Percentiles rank a stretch among this genome's conserved stretches.
These are phyloP conservation scores for Trissoscelio sp. DNA, from an alignment of 2,888 invertebrate species.

Conservation along the genomic window DNA sequence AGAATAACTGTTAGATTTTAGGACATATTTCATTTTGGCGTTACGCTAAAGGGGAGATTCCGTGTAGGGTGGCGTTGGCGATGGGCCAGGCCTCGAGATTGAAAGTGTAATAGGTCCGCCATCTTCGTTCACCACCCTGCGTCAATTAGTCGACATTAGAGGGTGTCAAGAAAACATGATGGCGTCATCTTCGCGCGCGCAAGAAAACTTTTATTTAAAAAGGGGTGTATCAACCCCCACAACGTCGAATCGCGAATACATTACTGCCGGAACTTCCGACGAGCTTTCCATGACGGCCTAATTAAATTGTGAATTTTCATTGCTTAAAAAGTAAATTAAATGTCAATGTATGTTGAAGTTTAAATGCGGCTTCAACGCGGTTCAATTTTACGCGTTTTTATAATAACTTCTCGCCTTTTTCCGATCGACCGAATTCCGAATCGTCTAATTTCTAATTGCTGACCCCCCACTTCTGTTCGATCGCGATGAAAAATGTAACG, in stretches of 20 bases:
- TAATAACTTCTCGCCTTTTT: not conserved
- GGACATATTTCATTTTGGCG: slow-evolving; percentile 65
- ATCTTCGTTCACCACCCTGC: slow-evolving; percentile 81
- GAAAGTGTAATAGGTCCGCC: slow-evolving; percentile 82
- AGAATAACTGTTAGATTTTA: slow-evolving; percentile 65
- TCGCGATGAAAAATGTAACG: slow-evolving; percentile 7
- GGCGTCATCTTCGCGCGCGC: slow-evolving; percentile 72
- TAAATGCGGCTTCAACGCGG: not conserved
- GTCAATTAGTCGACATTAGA: slow-evolving; percentile 80
- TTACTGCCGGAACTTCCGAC: slow-evolving; percentile 4
- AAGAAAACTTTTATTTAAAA: slow-evolving; percentile 60
- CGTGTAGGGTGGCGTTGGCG: slow-evolving; percentile 66
- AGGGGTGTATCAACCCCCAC: not conserved
- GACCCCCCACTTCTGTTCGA: not conserved
- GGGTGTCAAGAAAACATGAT: slow-evolving; percentile 78
- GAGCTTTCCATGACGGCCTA: slow-evolving; percentile 7
- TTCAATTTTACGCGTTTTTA: not conserved
- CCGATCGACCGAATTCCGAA: not conserved
- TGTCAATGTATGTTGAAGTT: slow-evolving; percentile 17
- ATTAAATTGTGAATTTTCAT: slow-evolving; percentile 38
- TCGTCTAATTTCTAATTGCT: slow-evolving; percentile 18
- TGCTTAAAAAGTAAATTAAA: slow-evolving; percentile 38
- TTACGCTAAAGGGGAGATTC: slow-evolving; percentile 51
- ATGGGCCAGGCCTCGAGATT: slow-evolving; percentile 76
- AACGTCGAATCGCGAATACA: slow-evolving; percentile 22